Percentiles rank a stretch among this genome's conserved stretches.
Evolutionary conservation across 2,113 vertebrate genomes (phyloP).

Genomic region (Cheirogaleus medius): DNA sequence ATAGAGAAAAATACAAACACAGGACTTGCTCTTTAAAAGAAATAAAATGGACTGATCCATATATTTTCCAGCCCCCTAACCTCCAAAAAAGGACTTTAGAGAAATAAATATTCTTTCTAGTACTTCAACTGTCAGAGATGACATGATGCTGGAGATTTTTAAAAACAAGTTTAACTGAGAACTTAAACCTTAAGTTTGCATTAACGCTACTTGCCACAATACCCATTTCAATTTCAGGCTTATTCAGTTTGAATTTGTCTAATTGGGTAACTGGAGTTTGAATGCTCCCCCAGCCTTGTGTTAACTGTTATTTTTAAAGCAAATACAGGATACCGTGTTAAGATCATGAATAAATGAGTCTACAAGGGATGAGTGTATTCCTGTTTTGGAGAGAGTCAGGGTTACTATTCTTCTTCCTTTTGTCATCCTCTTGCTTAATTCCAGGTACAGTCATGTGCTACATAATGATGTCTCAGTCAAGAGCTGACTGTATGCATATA

Average conservation of each 20-base stretch:
- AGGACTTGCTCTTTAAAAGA: constrained; percentile 47
- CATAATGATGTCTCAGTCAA: background rate
- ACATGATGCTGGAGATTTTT: background rate
- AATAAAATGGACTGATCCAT: constrained; percentile 7
- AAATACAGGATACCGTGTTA: constrained; percentile 74
- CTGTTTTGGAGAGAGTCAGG: constrained; percentile 42
- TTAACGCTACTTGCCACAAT: constrained; percentile 71
- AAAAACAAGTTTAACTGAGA: background rate
- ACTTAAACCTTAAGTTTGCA: constrained; percentile 44
- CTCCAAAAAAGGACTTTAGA: background rate
- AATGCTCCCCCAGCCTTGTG: constrained; percentile 52
- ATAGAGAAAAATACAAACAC: constrained; percentile 34
- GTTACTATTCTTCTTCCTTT: constrained; percentile 39
- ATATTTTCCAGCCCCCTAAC: background rate
- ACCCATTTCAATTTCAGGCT: constrained; percentile 76
- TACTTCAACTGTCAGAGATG: background rate
- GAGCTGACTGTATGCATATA: background rate
- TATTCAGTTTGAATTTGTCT: constrained; percentile 73
- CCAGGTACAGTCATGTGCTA: background rate
- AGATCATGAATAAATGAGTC: constrained; percentile 76
- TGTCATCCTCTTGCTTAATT: constrained; percentile 52
- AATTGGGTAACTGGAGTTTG: constrained; percentile 76
- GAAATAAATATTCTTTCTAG: constrained; percentile 17
- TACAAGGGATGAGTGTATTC: constrained; percentile 54
- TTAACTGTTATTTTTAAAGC: constrained; percentile 80